Evolutionary conservation across 2,888 invertebrate species (phyloP), one percentile per base, ranked within the genome.

Genomic region (Dolichopus griseipennis): DNA sequence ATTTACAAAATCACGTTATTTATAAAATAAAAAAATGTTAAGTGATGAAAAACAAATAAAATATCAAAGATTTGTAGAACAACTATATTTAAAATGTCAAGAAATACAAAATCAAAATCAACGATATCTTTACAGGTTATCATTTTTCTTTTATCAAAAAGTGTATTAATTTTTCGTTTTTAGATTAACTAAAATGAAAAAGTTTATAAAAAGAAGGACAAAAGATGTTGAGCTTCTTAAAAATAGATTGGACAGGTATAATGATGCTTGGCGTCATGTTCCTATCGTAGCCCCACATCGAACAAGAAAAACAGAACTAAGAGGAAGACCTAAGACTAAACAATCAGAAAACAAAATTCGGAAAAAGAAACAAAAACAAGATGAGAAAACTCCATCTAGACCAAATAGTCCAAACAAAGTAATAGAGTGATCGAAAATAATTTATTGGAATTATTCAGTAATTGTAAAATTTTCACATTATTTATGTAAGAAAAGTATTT

Each of bases 291-390:
- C 76, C 0, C 77, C 77, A 7, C 78, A 78, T 70, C 76, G 79
- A 2, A 81, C 78, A 34, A 76, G 81, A 8, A 80, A 80, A 70
- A 77, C 78, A 0, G 80, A 81, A 70, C 75, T 80, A 34, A 80
- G 81, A 67, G 76, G 80, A 1, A 81, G 80, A 1, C 80, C 80
- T 0, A 80, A 80, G 64, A 79, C 80, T 0, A 80, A 80, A 66
- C 72, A 20, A 68, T 8, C 67, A 43, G 66, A 69, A 21, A 68
- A 69, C 66, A 70, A 71, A 69, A 66, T 69, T 66, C 69, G 52
- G 68, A 64, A 66, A 65, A 34, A 65, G 8, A 69, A 65, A 65
- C 66, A 65, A 65, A 22, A 64, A 64, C 61, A 52, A 41, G 65
- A 69, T 67, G 41, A 62, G 67, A n/a, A 10, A 33, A 62, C 27